Conservation (phyloP, 2,797 vertebrate species). For the Chelmon rostratus region DNA sequence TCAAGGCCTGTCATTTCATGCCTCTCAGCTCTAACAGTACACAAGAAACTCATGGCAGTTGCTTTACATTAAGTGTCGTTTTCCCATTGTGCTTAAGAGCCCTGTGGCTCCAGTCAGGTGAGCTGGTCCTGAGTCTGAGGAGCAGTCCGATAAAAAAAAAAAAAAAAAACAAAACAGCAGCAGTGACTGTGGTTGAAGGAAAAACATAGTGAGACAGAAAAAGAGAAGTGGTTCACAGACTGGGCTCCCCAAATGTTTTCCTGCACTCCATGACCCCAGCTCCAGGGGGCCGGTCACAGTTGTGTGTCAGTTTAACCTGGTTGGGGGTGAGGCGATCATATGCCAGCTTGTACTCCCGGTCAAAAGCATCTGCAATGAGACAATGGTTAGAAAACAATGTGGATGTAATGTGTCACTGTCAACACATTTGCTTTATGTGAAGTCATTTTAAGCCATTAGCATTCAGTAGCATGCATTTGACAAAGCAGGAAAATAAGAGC, state of each 20-base stretch:
- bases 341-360: constrained; percentile 97
- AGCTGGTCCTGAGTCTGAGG: constrained; percentile 74
- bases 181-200: constrained; percentile 42
- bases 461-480: not conserved
- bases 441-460: not conserved
- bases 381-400: not conserved
- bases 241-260: constrained; percentile 93
- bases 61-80: constrained; percentile 56
- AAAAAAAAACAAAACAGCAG: constrained; percentile 33
- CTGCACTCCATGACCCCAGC: constrained; percentile 98
- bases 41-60: constrained; percentile 67
- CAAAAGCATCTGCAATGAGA: constrained; percentile 92
- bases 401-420: not conserved
- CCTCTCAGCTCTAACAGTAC: constrained; percentile 63
- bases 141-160: constrained; percentile 36
- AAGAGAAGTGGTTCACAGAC: constrained; percentile 84
- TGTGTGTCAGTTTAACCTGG: constrained; percentile 97
- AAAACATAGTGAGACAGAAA: not conserved
- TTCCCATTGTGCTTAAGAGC: constrained; percentile 73
- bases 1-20: constrained; percentile 49
- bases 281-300: constrained; percentile 96
- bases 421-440: not conserved
- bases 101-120: constrained; percentile 52
- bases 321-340: constrained; percentile 94
- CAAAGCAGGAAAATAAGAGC: no score